Evolutionary conservation across 30 jellyfish, hydroid and myxozoan genomes (phyloP).

Genomic region (Catostylus mosaicus): DNA sequence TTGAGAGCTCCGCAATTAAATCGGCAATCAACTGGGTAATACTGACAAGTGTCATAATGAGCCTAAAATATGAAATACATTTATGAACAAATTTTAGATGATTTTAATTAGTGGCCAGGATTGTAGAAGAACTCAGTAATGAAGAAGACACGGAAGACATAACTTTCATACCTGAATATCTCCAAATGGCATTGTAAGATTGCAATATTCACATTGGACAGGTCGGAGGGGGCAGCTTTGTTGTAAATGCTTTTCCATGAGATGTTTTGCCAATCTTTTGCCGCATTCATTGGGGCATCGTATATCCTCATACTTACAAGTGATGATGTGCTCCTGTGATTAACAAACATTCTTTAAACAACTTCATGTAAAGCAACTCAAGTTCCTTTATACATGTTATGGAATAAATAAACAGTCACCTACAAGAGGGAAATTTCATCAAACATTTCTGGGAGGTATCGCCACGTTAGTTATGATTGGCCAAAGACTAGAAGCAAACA

Average conservation of each 20-base stretch:
- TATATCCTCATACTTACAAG: neutral
- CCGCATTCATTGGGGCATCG: constrained; percentile 10
- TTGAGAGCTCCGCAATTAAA: constrained; percentile 35
- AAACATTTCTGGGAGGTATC: neutral
- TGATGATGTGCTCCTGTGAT: neutral
- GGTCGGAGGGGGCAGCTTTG: constrained; percentile 4
- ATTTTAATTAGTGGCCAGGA: no score
- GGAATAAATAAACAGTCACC: neutral
- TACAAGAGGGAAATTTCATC: neutral
- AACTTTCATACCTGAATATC: neutral
- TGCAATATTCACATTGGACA: constrained; percentile 13
- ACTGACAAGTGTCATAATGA: constrained; percentile 31
- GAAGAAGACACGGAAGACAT: neutral
- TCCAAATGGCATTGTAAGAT: neutral
- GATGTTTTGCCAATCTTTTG: neutral
- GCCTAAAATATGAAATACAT: constrained; percentile 1
- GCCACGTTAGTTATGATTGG: neutral
- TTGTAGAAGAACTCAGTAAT: no score
- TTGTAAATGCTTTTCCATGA: constrained; percentile 1
- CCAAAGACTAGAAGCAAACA: neutral
- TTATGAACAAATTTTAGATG: neutral
- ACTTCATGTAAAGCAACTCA: no score
- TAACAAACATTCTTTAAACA: no score
- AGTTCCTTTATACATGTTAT: no score
- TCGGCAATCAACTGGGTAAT: constrained; percentile 13